Conservation (phyloP, 2,113 vertebrate genomes). For the Cinclus mexicanus region DNA sequence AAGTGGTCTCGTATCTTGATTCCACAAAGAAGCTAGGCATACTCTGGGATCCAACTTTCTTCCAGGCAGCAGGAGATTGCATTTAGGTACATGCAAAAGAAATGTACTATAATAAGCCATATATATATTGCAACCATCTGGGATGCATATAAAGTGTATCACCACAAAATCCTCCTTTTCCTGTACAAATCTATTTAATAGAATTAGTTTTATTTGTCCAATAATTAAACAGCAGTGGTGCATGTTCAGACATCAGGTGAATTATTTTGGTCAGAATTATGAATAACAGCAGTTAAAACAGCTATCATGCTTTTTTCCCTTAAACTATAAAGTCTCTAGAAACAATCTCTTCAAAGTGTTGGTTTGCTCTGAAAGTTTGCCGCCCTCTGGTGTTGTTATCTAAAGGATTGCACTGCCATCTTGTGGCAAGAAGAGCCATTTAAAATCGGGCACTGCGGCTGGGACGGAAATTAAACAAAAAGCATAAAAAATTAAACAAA, state of each 20-base stretch:
- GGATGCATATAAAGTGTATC: not conserved
- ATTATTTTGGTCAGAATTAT: not conserved
- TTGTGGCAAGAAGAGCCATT: slow-evolving; percentile 17
- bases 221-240: not conserved
- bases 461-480: not conserved
- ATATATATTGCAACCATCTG: not conserved
- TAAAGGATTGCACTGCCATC: slow-evolving; percentile 54
- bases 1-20: not conserved
- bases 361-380: not conserved
- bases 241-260: not conserved
- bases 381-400: not conserved
- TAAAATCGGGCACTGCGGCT: not conserved
- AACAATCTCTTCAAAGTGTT: not conserved
- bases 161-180: not conserved
- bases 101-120: not conserved
- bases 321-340: not conserved
- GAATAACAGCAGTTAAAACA: not conserved
- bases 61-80: not conserved
- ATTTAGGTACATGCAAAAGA: not conserved
- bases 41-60: not conserved
- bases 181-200: not conserved
- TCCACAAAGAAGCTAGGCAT: not conserved
- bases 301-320: not conserved
- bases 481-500: not conserved
- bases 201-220: not conserved